Evolutionary conservation across 2,797 vertebrate species (phyloP).

Genomic region (Gymnothorax javanicus): DNA sequence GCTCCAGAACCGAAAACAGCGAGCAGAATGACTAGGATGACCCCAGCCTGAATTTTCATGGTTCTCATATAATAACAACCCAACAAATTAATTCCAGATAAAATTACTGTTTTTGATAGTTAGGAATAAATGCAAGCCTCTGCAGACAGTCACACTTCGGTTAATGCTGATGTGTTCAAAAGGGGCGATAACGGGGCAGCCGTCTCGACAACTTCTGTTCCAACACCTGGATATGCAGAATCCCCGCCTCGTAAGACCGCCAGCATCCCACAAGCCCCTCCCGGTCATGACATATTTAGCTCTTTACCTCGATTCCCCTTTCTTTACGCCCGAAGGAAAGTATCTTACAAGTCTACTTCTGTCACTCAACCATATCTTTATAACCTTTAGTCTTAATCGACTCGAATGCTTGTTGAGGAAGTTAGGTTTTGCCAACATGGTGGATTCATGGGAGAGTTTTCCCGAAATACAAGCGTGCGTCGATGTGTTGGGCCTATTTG

Average conservation of each 20-base stretch:
- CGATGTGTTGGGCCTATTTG: background rate
- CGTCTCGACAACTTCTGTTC: constrained; percentile 59
- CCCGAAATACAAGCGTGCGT: too few relatives aligned
- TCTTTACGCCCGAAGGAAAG: background rate
- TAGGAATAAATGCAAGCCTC: background rate
- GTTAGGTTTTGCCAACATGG: background rate
- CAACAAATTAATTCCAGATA: constrained; percentile 21
- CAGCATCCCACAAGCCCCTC: constrained; percentile 65
- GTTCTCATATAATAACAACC: constrained; percentile 30
- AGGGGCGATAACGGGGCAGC: constrained; percentile 62
- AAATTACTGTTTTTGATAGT: background rate
- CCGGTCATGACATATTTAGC: constrained; percentile 26
- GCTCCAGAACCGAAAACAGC: constrained; percentile 54
- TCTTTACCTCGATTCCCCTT: constrained; percentile 13
- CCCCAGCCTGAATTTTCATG: constrained; percentile 57
- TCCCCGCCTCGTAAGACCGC: constrained; percentile 72
- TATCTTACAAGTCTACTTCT: background rate
- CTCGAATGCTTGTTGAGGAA: background rate
- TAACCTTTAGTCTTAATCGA: background rate
- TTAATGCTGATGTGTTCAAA: constrained; percentile 73
- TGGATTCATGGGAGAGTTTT: background rate
- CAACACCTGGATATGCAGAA: constrained; percentile 67
- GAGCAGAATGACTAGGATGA: constrained; percentile 55
- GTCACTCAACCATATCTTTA: background rate
- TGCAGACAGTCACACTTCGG: constrained; percentile 19